Base-by-base conservation (phyloP, 2,888 invertebrate genomes). In the Eupithecia exiguata region DNA sequence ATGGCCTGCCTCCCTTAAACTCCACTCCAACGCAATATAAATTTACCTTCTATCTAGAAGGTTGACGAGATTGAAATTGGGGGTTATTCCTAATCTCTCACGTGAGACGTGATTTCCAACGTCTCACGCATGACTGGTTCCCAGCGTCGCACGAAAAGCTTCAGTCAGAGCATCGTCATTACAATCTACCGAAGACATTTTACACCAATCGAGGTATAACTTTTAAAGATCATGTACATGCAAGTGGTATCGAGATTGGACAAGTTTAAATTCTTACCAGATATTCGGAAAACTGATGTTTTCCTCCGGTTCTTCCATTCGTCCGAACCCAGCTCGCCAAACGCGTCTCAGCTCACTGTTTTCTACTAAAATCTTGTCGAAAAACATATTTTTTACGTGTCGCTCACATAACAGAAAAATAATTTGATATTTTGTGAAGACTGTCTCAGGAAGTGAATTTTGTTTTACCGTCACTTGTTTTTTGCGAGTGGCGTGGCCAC, bases 301-400 rank as follows among this genome's bases (percentile, higher is more conserved):
- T 21, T 63, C 58, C 38, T 49, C 65, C 21, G 40, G 35, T 38
- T 61, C 62, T 67, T 40, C 63, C 0, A 40, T 38, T 38, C 12
- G n/a, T 21, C 40, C 66, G 9, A 25, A 66, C 0, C 62, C 74
- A 14, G 67, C 70, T 1, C 72, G 58, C 75, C 75, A 75, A 65
- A 46, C 72, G 16, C 38, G 21, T 0, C 58, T 9, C 16, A 75
- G 10, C 58, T 63, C 30, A 30, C 63, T 36, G 65, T 65, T 58
- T 38, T 68, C 65, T 30, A 70, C 63, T 0, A 75, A 36, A 61
- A 65, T 40, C 3, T 70, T 53, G 38, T 58, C 38, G 18, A 72
- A 72, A 75, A 75, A 75, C 75, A 75, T 75, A 21, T 68, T 72
- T 72, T 43, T 49, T 16, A 63, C 68, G 70, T 69, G 40, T 43